Base-by-base conservation (phyloP, 30 jellyfish, hydroid and myxozoan species). In the Cassiopea andromeda region DNA sequence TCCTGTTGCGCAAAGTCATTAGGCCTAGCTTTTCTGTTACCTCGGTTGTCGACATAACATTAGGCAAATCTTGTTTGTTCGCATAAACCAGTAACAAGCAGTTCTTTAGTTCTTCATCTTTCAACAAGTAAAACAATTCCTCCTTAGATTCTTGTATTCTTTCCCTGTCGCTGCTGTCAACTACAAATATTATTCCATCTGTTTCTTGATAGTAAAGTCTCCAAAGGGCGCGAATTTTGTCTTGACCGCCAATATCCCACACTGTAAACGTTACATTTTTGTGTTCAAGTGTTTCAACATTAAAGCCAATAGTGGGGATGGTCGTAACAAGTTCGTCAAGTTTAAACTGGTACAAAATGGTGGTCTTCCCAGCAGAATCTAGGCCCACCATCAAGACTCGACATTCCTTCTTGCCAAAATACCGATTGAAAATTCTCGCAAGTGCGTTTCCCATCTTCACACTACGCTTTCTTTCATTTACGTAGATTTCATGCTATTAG, bases 211-310 rank as follows among this genome's bases (percentile, higher is more conserved):
- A 95, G 68, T 95, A 95, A 10, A 91, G 92, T 47, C 99, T 82
- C 99, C 99, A 95, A 2, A 95, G 87, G 19, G 98, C 97, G 1
- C 99, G 85, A 10, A 95, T 95, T 50, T 90, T 89, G 69, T 95
- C 97, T 69, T 95, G 99, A 7, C 99, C 99, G 2, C 99, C 99
- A 46, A 95, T 91, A 66, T 95, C 99, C 99, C 99, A 95, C 46
- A 95, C 96, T 18, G 99, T 95, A 60, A 91, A 95, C 14, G 83
- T 74, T 71, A 95, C 88, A 66, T 91, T 87, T 77, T 91, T 95
- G 70, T 91, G 95, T 48, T 91, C 91, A 17, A 95, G 90, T 44
- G 98, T 91, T 78, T 95, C 99, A 17, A 95, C 99, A 76, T 95
- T 95, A 71, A 95, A 95, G 8, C 99, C 99, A 43, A 95, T 84